Percentiles rank a stretch among this genome's conserved stretches.
These are phyloP conservation scores for Athene noctua DNA, from an alignment of 2,113 vertebrate genomes.

Conservation along the genomic window DNA sequence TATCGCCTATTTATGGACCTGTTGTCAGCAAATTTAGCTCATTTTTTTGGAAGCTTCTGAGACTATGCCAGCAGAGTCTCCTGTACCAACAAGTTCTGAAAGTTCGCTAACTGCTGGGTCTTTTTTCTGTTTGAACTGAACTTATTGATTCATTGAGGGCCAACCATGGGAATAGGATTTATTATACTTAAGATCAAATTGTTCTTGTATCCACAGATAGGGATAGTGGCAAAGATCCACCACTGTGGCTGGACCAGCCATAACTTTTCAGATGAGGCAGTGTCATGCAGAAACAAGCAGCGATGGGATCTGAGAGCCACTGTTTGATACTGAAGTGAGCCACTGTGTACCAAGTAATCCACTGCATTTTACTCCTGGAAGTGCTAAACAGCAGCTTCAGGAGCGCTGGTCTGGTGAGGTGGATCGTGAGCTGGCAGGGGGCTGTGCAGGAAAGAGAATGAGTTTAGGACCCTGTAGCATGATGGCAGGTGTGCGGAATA, in stretches of 20 bases:
- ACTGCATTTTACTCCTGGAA: neutral
- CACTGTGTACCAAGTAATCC: neutral
- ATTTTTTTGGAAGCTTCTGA: neutral
- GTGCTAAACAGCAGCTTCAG: neutral
- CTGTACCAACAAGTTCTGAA: neutral
- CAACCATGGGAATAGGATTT: neutral
- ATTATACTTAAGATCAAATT: neutral
- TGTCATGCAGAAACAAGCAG: neutral
- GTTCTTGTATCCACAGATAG: neutral
- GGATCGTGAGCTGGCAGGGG: neutral
- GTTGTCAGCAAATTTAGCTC: neutral
- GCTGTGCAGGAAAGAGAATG: neutral
- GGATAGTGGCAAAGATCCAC: neutral
- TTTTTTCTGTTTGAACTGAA: neutral
- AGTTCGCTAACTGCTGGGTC: neutral
- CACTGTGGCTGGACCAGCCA: neutral
- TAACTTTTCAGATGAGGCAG: neutral
- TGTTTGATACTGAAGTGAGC: neutral
- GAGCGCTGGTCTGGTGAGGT: neutral
- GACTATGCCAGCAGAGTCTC: neutral
- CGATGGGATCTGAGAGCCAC: neutral
- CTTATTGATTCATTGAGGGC: neutral
- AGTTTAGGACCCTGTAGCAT: neutral
- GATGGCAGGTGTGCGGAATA: accelerated
- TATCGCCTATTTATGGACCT: neutral